Percentiles rank a stretch among this genome's conserved stretches.
Evolutionary conservation across 2,797 vertebrate species (phyloP).

Genomic region (Caiman crocodilus): DNA sequence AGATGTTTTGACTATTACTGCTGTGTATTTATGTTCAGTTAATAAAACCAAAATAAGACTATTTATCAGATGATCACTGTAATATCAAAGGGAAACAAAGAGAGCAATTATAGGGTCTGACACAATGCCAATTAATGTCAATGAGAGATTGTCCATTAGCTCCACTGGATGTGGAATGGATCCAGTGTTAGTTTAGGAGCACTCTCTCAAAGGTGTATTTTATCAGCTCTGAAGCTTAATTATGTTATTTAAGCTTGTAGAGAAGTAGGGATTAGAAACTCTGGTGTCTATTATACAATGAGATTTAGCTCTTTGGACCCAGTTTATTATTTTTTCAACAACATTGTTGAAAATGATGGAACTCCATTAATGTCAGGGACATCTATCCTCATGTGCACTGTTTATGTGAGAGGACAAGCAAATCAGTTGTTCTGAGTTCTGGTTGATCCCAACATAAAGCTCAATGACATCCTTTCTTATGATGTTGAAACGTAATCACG

Average conservation of each 20-base stretch:
- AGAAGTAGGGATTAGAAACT: neutral
- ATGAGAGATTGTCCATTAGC: neutral
- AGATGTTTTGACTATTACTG: neutral
- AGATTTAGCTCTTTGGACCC: neutral
- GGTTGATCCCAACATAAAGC: neutral
- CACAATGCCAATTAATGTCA: neutral
- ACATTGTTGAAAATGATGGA: neutral
- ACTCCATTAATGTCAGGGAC: neutral
- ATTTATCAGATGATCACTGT: neutral
- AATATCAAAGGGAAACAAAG: neutral
- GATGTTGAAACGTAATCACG: neutral
- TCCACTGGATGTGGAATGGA: neutral
- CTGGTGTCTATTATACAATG: neutral
- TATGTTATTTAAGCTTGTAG: neutral
- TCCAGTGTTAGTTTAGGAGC: neutral
- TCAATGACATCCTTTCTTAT: neutral
- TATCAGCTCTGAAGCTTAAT: neutral
- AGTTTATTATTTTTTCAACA: neutral
- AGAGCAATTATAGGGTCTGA: fast-evolving
- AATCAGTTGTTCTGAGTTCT: neutral
- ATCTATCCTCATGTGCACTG: fast-evolving
- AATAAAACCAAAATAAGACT: neutral
- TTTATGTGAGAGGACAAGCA: neutral
- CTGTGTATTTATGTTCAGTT: neutral
- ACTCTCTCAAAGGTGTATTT: neutral